Base-by-base conservation (phyloP, 53 echinoderm and acorn worm species). In the Zoroaster sp. region DNA sequence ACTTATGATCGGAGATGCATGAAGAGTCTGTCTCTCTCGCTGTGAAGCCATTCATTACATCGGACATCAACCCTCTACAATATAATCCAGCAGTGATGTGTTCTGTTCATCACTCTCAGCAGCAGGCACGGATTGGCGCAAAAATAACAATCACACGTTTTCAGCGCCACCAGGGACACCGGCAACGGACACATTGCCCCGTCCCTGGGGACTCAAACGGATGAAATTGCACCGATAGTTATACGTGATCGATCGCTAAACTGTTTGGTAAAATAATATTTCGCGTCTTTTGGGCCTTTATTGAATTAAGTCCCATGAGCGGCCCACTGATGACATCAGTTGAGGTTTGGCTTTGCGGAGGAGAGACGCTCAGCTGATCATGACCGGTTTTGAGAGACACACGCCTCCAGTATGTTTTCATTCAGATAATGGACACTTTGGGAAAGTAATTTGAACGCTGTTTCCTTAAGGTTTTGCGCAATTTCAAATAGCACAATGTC, bases 191-290 rank as follows among this genome's bases (percentile, higher is more conserved):
- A 38, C 35, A 36, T 71, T 10, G 25, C 35, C 59, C 31, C 15
- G 17, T 23, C 76, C 76, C 51, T 47, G 47, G 37, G 35, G 59
- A 23, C 17, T 9, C 18, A 4, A 2, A 38, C 39, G 12, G 39
- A 54, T 4, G 54, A 65, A 79, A 52, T 79, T 55, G 54, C 59
- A 36, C 55, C 53, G 53, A 35, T 59, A 59, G 63, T 52, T 53
- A 15, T 63, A 38, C 38, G 21, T 55, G 59, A 79, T 79, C 79
- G 52, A 63, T 79, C 34, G 8, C 40, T 79, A 39, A 79, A 54
- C 55, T 34, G 30, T 54, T 54, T 54, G 35, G 36, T 20, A 59
- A 25, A 76, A 46, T 30, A 11, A 63, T 79, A 20, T 79, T 63
- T 79, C 20, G 20, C 21, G 17, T 79, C 45, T 79, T 63, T 79